phyloP scores from a whole-genome alignment of 2,888 invertebrate species.

The Branchellion lobata region DNA sequence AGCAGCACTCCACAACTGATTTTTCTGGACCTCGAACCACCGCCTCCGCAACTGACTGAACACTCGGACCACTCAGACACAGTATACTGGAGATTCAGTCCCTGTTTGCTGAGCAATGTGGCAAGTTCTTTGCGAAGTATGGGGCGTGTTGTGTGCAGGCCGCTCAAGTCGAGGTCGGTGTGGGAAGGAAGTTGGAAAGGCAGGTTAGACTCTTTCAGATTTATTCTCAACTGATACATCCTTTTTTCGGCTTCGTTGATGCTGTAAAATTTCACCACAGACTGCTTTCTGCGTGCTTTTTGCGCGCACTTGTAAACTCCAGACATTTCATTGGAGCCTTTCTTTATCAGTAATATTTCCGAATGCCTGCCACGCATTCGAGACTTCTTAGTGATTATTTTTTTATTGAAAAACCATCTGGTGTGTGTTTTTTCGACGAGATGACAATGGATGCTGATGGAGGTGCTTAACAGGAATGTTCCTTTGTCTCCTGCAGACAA shows the following conservation, averaged over 20 bases:
- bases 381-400: no score
- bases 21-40: background rate
- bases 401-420: no score
- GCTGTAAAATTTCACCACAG: background rate
- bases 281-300: background rate
- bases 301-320: background rate
- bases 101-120: background rate
- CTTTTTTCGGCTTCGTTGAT: background rate
- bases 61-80: background rate
- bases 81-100: background rate
- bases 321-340: no score
- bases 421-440: background rate
- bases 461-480: background rate
- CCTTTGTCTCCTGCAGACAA: background rate
- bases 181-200: background rate
- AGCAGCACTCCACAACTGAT: background rate
- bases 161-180: background rate
- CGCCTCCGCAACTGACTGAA: background rate
- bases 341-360: no score
- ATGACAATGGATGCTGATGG: background rate
- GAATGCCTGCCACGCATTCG: no score
- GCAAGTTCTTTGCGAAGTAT: background rate
- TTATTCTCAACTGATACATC: background rate
- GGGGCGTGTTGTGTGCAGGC: background rate
- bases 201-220: background rate